Evolutionary conservation across 2,888 invertebrate genomes (phyloP), one percentile per base, ranked within the genome.

Genomic region (Cephus rjabovi): DNA sequence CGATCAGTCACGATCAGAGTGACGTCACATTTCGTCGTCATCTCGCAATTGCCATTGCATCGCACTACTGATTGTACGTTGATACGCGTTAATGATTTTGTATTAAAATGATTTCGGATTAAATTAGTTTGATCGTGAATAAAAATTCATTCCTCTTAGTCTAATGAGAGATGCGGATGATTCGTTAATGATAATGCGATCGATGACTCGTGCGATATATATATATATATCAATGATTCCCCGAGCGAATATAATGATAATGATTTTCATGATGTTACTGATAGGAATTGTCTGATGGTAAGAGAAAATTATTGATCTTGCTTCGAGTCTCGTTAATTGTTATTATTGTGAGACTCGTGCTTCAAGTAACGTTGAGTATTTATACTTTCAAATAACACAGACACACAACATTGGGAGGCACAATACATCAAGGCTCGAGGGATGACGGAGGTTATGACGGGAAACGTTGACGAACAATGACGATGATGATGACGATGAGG

Each of bases 321-420:
- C 56, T 56, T 56, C 56, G 56, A 56, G 56, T 56, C 56, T 56
- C 56, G 56, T 56, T 56, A 56, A 56, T 23, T 23, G 56, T 23
- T 9, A 56, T 56, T 9, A 23, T 23, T 56, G 9, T 71, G 71
- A 71, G 31, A 31, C 34, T 34, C 31, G 15, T 74, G 35, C 34
- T 74, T 74, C 79, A 81, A 78, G 82, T 89, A 90, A 91, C 90
- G 89, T 91, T 91, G 91, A 91, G 91, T 91, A 91, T 90, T 91
- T 90, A 91, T 91, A 91, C 91, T 91, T 91, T 91, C 91, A 90
- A 88, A 87, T 89, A 56, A 87, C 89, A 90, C 88, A 90, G 84
- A 87, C 90, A 90, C 88, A 90, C 90, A 91, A 90, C 90, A 90
- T 85, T 83, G 82, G 89, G 89, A 88, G 82, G 87, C 84, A 90